These are phyloP conservation scores for Taeniopygia guttata DNA, from an alignment of 2,797 vertebrate genomes.

Conservation along the genomic window DNA sequence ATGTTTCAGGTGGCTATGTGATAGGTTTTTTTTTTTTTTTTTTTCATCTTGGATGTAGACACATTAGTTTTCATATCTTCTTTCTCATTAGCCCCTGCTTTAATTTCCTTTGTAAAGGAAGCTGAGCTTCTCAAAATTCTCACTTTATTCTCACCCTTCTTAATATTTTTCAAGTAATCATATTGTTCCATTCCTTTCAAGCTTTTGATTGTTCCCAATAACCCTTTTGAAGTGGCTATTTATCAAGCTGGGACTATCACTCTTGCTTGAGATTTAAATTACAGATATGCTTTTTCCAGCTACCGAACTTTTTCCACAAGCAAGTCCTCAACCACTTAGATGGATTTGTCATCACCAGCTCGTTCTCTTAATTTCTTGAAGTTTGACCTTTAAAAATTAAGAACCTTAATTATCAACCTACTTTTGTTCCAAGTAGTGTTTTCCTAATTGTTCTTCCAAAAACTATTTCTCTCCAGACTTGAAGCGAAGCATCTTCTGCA, in stretches of 20 bases:
- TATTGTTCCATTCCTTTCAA: constrained; percentile 23
- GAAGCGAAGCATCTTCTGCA: neutral
- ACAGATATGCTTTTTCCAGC: neutral
- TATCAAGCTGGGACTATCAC: neutral
- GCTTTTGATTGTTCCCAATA: neutral
- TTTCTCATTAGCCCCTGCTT: constrained; percentile 33
- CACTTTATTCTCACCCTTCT: constrained; percentile 13
- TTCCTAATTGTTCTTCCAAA: neutral
- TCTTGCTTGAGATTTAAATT: neutral
- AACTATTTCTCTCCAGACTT: neutral
- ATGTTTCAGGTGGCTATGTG: constrained; percentile 13
- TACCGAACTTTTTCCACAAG: neutral
- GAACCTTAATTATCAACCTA: neutral
- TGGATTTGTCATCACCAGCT: neutral
- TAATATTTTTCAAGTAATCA: constrained; percentile 24
- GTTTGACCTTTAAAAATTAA: neutral
- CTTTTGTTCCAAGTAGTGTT: neutral
- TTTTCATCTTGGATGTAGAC: constrained; percentile 34
- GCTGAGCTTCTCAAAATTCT: constrained; percentile 19
- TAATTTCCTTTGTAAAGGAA: constrained; percentile 45
- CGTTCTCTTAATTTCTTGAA: neutral
- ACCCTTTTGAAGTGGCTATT: neutral
- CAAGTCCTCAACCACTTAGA: neutral
- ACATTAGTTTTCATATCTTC: neutral
- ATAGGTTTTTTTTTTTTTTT: neutral